phyloP scores from a whole-genome alignment of 1,140 invertebrate species.

The Sminthurides bifidus region DNA sequence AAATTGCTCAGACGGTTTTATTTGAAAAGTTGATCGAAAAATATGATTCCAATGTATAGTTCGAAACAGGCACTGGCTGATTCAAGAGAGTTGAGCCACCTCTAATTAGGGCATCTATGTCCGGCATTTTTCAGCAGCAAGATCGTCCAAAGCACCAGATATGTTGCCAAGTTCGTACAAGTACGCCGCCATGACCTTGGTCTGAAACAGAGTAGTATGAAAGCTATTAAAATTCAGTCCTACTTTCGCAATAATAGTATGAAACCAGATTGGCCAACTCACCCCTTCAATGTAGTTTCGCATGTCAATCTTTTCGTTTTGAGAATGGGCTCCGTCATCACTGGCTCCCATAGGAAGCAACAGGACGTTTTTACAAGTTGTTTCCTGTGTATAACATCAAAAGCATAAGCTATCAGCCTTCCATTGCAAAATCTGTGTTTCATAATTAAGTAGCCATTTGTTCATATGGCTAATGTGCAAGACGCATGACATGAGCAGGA shows the following conservation, averaged over 20 bases:
- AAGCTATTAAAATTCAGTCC: no score
- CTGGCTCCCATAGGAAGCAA: conserved; percentile 67
- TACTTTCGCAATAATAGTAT: not conserved
- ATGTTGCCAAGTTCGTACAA: conserved; percentile 61
- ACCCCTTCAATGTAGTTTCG: conserved; percentile 90
- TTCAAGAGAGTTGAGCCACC: no score
- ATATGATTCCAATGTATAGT: not conserved
- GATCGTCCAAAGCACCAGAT: not conserved
- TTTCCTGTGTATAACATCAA: conserved; percentile 62
- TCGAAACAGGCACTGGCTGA: no score
- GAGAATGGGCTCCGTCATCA: conserved; percentile 95
- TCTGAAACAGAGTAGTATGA: conserved; percentile 12
- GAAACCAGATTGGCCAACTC: conserved; percentile 40
- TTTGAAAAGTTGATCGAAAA: no score
- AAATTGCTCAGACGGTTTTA: no score
- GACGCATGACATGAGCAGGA: no score
- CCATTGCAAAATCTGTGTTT: no score
- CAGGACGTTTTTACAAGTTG: conserved; percentile 84
- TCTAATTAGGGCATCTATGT: no score
- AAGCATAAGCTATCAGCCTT: no score
- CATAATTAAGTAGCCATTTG: no score
- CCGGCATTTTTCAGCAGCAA: not conserved
- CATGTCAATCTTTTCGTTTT: conserved; percentile 92
- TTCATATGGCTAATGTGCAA: no score
- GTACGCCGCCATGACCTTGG: conserved; percentile 56